These are phyloP conservation scores for Stomatorhinus walkeri DNA, from an alignment of 2,797 vertebrate species.

Conservation along the genomic window DNA sequence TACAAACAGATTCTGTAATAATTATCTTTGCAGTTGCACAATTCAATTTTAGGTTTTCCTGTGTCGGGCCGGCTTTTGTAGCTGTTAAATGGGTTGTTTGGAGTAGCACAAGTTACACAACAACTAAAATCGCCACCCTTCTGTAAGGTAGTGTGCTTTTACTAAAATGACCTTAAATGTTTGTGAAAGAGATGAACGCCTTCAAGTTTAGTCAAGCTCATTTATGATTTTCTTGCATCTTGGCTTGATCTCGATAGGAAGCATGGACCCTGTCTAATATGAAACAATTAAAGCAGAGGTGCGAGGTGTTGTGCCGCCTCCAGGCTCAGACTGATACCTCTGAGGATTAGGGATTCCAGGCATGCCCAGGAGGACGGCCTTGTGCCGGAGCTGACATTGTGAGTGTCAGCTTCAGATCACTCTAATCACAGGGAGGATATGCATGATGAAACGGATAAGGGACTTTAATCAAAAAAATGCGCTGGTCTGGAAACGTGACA, in stretches of 20 bases:
- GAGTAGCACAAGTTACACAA: neutral
- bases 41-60: neutral
- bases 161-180: conserved; percentile 33
- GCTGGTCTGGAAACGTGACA: conserved; percentile 99
- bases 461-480: conserved; percentile 99
- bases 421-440: conserved; percentile 99
- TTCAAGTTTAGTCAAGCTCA: conserved; percentile 16
- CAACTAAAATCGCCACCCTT: neutral
- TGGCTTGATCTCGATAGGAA: conserved; percentile 16
- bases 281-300: conserved; percentile 23
- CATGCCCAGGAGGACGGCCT: conserved; percentile 73
- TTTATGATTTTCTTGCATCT: neutral
- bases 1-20: neutral
- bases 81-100: neutral
- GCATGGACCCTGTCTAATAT: conserved; percentile 2
- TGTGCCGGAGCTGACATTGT: conserved; percentile 93
- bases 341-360: conserved; percentile 79
- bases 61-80: neutral
- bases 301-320: conserved; percentile 24
- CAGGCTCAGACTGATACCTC: conserved; percentile 44
- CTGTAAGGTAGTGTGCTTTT: neutral
- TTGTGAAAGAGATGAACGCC: conserved; percentile 19
- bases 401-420: conserved; percentile 99
- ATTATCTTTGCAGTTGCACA: neutral
- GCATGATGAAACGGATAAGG: conserved; percentile 99